Conservation (phyloP, 2,888 invertebrate genomes). For the Drosophila kambysellisi region DNA sequence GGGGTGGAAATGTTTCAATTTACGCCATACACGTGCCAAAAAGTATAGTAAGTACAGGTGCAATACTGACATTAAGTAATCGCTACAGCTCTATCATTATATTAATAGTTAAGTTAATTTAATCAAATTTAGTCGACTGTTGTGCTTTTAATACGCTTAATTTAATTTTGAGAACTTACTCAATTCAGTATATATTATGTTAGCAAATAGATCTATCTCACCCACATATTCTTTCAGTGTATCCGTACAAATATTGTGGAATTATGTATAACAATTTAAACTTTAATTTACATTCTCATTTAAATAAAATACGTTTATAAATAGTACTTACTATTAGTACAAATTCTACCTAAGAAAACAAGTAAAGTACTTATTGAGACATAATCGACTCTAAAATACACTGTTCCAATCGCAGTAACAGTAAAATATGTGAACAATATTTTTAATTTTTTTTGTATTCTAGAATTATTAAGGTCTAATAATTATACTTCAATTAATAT, state of each 20-base stretch:
- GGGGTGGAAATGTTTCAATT: conserved; percentile 68
- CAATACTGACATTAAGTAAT: neutral
- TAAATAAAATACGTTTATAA: neutral
- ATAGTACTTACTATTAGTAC: neutral
- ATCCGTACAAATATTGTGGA: neutral
- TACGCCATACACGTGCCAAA: conserved; percentile 42
- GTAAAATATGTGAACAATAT: no score
- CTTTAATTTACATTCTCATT: neutral
- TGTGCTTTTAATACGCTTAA: no score
- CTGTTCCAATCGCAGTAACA: neutral
- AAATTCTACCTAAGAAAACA: neutral
- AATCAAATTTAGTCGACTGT: neutral
- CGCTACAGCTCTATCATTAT: neutral
- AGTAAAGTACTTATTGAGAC: neutral
- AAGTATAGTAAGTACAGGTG: neutral
- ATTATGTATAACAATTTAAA: neutral
- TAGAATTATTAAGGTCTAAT: neutral
- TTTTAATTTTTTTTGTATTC: no score
- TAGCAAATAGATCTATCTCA: no score
- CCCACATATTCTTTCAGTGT: neutral
- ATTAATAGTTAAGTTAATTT: neutral
- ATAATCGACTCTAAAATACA: neutral
- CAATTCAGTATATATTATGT: neutral
- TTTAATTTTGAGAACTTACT: neutral
- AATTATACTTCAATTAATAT: neutral